Conservation (phyloP, 2,888 invertebrate genomes). For the Apodemia duryi region DNA sequence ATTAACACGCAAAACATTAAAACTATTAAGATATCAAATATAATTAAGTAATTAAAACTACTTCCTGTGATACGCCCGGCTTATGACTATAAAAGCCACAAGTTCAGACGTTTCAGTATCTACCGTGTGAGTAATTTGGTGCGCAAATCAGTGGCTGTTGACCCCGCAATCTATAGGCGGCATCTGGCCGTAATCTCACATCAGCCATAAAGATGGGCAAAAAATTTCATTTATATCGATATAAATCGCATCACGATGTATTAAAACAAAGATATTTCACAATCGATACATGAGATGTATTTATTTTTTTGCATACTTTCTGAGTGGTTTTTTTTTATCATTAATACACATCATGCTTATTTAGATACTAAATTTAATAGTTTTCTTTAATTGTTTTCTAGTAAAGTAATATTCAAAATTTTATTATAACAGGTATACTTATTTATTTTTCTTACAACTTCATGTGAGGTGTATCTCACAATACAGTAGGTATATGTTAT, state of each 20-base stretch:
- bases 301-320: too few relatives aligned
- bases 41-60: background rate
- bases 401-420: too few relatives aligned
- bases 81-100: slow-evolving; percentile 6
- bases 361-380: too few relatives aligned
- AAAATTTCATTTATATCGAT: background rate
- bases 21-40: background rate
- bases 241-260: background rate
- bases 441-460: too few relatives aligned
- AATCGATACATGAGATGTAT: too few relatives aligned
- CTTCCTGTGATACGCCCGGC: slow-evolving; percentile 42
- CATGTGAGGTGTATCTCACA: too few relatives aligned
- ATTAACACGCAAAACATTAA: background rate
- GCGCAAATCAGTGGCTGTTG: slow-evolving; percentile 76
- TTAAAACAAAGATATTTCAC: background rate
- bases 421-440: too few relatives aligned
- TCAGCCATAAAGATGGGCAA: slow-evolving; percentile 17
- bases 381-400: too few relatives aligned
- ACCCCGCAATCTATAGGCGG: slow-evolving; percentile 71
- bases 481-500: too few relatives aligned
- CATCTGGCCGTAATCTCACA: slow-evolving; percentile 73
- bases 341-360: too few relatives aligned
- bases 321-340: too few relatives aligned
- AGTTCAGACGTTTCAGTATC: slow-evolving; percentile 38
- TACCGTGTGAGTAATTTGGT: slow-evolving; percentile 55